phyloP scores from a whole-genome alignment of 2,113 vertebrate species.

The Tragelaphus scriptus region DNA sequence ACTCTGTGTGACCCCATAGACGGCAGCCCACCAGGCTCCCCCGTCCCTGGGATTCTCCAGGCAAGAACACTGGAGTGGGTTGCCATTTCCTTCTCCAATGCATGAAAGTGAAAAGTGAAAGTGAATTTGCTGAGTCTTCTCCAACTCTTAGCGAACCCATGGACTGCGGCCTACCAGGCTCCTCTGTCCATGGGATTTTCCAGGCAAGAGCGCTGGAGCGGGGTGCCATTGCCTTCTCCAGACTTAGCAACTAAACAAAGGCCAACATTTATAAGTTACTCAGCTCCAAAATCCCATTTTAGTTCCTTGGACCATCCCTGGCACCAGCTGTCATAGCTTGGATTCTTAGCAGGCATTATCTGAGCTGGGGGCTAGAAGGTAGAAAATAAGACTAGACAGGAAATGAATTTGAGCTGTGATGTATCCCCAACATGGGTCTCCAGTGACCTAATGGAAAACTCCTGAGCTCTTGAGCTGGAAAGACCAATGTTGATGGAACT shows the following conservation, averaged over 20 bases:
- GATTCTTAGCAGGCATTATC: background rate
- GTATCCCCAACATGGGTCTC: accelerated
- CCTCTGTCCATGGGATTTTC: too few species aligned
- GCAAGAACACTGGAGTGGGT: too few species aligned
- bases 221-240: too few species aligned
- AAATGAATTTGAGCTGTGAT: accelerated
- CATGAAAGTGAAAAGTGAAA: too few species aligned
- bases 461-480: background rate
- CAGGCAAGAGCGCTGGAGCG: too few species aligned
- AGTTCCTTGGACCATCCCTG: background rate
- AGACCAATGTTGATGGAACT: background rate
- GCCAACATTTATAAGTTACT: background rate
- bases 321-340: background rate
- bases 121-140: too few species aligned
- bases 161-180: too few species aligned
- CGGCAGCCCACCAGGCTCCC: too few species aligned
- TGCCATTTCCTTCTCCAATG: too few species aligned
- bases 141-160: too few species aligned
- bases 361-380: background rate
- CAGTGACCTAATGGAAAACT: background rate
- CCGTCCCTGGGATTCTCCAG: too few species aligned
- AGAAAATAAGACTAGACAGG: background rate
- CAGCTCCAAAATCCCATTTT: background rate
- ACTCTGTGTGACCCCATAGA: too few species aligned
- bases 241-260: background rate